These are phyloP conservation scores for Sebastes hopkinsi DNA, from an alignment of 2,797 vertebrate genomes.

Conservation along the genomic window DNA sequence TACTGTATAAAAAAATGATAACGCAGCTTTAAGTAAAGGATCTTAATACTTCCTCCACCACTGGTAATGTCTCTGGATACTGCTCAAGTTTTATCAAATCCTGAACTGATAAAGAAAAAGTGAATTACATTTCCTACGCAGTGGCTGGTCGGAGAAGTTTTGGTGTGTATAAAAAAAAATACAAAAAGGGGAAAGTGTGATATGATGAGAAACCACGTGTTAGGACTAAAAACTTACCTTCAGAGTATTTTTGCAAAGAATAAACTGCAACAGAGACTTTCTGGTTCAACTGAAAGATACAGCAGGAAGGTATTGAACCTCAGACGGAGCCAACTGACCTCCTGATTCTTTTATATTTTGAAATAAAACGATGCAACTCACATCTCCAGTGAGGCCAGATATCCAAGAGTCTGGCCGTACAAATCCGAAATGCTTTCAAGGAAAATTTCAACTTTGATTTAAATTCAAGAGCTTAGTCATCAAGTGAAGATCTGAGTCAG, in stretches of 20 bases:
- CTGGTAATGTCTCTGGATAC: no score
- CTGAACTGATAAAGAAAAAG: no score
- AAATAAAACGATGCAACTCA: background rate
- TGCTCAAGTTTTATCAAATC: no score
- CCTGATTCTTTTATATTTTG: background rate
- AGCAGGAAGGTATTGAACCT: background rate
- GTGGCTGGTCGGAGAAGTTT: no score
- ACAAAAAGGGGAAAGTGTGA: background rate
- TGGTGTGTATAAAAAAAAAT: no score
- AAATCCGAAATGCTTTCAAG: background rate
- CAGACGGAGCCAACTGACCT: background rate
- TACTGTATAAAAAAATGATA: background rate
- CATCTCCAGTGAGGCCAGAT: background rate
- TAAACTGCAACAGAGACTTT: background rate
- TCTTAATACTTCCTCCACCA: background rate
- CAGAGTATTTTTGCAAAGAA: background rate
- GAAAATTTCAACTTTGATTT: background rate
- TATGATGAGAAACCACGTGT: background rate
- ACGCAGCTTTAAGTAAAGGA: background rate
- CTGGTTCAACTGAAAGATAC: background rate
- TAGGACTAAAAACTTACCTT: background rate
- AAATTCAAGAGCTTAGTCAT: background rate
- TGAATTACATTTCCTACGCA: no score
- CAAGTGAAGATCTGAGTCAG: background rate
- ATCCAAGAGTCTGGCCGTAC: background rate